Evolutionary conservation across 2,113 vertebrate species (phyloP), one percentile per base, ranked within the genome.

Genomic region (Ceyx melanurus): DNA sequence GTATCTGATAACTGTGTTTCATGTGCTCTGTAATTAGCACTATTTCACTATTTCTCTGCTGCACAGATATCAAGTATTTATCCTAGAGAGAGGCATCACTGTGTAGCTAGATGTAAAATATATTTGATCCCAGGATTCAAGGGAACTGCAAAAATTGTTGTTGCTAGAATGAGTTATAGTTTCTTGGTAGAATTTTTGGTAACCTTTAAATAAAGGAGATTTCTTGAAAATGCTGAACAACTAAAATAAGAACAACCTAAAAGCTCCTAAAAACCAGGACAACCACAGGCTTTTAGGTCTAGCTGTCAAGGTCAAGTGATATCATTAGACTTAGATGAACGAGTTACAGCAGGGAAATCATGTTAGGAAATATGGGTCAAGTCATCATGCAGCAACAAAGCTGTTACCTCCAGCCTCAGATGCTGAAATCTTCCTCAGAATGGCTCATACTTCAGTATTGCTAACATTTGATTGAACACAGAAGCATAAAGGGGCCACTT

Each of bases 321-420:
- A 98, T 97, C 97, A 97, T 97, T 97, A 97, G 96, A 97, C 96
- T 97, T 97, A 98, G 94, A 97, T 97, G 97, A 98, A 97, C 71
- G 72, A 97, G 97, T 95, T 97, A 95, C 97, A 97, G 97, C 94
- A 97, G 97, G 97, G 97, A 97, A 98, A 98, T 98, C 97, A 97
- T 91, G 94, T 95, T 96, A 97, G 97, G 93, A 97, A 97, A 98
- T 97, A 97, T 97, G 97, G 97, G 97, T 97, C 97, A 96, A 97
- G 97, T 97, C 92, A 92, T 97, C 94, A 70, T 78, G 40, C 88
- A 93, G 95, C 94, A 97, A 97, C 95, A 97, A 97, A 97, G 97
- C 97, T 93, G 97, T 96, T 97, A 97, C 96, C 89, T 95, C 77
- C 45, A 93, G 75, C 95, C 46, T 92, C 82, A 28, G 65, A 45